Conservation (phyloP, 2,113 vertebrate species). For the Strix aluco region DNA sequence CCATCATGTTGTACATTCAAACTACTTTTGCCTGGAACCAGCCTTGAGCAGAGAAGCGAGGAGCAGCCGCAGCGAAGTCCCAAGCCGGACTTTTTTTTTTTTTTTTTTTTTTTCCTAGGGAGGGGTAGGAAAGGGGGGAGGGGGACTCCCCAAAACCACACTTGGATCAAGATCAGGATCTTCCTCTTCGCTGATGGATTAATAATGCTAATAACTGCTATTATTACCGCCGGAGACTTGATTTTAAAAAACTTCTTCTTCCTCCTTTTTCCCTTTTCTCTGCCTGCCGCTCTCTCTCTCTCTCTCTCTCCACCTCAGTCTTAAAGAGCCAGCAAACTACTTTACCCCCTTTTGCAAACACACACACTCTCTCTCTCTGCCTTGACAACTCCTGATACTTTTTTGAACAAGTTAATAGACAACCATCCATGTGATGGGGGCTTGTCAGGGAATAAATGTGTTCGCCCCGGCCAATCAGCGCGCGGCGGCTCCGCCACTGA, state of each 20-base stretch:
- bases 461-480: constrained; percentile 92
- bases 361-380: constrained; percentile 78
- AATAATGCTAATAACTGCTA: constrained; percentile 66
- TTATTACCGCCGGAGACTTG: constrained; percentile 59
- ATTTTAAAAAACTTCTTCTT: constrained; percentile 77
- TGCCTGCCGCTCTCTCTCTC: neutral
- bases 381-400: constrained; percentile 99
- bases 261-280: constrained; percentile 72
- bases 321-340: constrained; percentile 92
- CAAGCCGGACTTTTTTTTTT: constrained; percentile 32
- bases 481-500: constrained; percentile 80
- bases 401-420: constrained; percentile 99
- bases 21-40: constrained; percentile 71
- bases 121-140: constrained; percentile 70
- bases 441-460: constrained; percentile 99
- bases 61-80: constrained; percentile 37
- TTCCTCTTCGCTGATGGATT: constrained; percentile 57
- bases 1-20: constrained; percentile 99
- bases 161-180: constrained; percentile 55
- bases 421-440: constrained; percentile 98
- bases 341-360: constrained; percentile 85
- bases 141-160: constrained; percentile 65
- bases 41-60: constrained; percentile 30
- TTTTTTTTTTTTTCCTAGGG: constrained; percentile 42
- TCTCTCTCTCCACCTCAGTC: constrained; percentile 70